A percentile compares a stretch with the other conserved stretches of the same genome.
phyloP scores from a whole-genome alignment of 2,888 invertebrate genomes.

The Germaria angustata region DNA sequence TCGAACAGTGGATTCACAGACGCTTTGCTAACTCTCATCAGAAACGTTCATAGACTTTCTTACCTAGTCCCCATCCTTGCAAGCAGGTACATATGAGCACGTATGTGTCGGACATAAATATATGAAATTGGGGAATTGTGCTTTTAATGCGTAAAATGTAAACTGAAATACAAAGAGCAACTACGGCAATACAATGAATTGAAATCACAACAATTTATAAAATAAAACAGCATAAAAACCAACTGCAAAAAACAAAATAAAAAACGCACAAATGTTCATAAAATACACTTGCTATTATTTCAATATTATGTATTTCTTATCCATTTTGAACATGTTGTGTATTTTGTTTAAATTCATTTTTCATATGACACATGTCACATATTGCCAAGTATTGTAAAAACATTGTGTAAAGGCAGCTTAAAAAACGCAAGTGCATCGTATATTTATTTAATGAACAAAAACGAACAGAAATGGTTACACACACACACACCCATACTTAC shows the following conservation, averaged over 20 bases:
- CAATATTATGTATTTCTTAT: not conserved
- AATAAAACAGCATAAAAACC: constrained; percentile 10
- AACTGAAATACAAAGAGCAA: constrained; percentile 25
- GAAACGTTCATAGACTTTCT: too few species aligned
- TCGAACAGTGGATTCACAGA: too few species aligned
- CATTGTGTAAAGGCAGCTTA: constrained; percentile 32
- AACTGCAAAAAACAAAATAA: not conserved
- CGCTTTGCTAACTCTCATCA: too few species aligned
- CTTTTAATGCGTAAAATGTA: constrained; percentile 66
- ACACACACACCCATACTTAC: not conserved
- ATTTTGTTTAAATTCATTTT: constrained; percentile 47
- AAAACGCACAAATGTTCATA: constrained; percentile 53
- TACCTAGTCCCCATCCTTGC: not conserved
- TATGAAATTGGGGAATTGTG: constrained; percentile 67
- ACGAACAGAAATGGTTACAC: not conserved
- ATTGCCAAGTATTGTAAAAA: constrained; percentile 60
- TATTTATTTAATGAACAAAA: constrained; percentile 43
- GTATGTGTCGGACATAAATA: constrained; percentile 42
- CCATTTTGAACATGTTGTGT: not conserved
- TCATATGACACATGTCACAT: constrained; percentile 61
- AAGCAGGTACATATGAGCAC: too few species aligned
- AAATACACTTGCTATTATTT: constrained; percentile 49
- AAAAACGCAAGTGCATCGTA: constrained; percentile 39
- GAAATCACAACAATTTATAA: constrained; percentile 34
- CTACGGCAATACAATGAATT: constrained; percentile 10